These are phyloP conservation scores for Dermolepida albohirtum DNA, from an alignment of 2,888 invertebrate genomes.

Conservation along the genomic window DNA sequence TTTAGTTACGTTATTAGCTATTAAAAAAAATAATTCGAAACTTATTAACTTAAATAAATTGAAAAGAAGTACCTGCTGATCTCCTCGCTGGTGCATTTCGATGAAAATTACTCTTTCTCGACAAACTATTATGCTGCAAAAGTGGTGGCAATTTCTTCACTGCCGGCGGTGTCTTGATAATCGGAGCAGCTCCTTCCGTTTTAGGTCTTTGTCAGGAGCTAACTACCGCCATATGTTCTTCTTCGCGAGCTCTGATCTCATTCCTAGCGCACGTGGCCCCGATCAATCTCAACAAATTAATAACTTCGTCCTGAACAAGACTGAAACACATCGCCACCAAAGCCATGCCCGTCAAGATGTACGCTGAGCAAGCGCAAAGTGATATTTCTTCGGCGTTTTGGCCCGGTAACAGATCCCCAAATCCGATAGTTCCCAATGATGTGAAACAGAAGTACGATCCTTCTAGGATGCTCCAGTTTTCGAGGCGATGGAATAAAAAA, in stretches of 20 bases:
- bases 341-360: conserved; percentile 87
- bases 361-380: conserved; percentile 81
- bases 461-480: conserved; percentile 91
- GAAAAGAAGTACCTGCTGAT: conserved; percentile 64
- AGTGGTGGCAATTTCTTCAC: conserved; percentile 60
- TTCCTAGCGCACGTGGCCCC: conserved; percentile 56
- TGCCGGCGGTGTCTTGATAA: conserved; percentile 62
- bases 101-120: conserved; percentile 71
- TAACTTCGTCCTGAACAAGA: conserved; percentile 83
- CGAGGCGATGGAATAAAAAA: conserved; percentile 88
- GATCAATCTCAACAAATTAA: conserved; percentile 68
- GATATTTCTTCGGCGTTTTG: conserved; percentile 74
- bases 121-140: conserved; percentile 67
- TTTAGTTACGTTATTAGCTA: too few relatives aligned
- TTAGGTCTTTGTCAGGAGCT: conserved; percentile 69
- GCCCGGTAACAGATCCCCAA: conserved; percentile 83
- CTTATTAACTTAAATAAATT: neutral
- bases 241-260: conserved; percentile 58
- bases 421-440: conserved; percentile 80
- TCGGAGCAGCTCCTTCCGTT: conserved; percentile 66
- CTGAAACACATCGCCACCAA: conserved; percentile 90
- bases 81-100: conserved; percentile 75
- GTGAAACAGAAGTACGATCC: conserved; percentile 87
- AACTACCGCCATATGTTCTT: conserved; percentile 62
- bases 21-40: too few relatives aligned